Evolutionary conservation across 1,140 invertebrate species (phyloP), one percentile per base, ranked within the genome.

Genomic region (Apis dorsata): DNA sequence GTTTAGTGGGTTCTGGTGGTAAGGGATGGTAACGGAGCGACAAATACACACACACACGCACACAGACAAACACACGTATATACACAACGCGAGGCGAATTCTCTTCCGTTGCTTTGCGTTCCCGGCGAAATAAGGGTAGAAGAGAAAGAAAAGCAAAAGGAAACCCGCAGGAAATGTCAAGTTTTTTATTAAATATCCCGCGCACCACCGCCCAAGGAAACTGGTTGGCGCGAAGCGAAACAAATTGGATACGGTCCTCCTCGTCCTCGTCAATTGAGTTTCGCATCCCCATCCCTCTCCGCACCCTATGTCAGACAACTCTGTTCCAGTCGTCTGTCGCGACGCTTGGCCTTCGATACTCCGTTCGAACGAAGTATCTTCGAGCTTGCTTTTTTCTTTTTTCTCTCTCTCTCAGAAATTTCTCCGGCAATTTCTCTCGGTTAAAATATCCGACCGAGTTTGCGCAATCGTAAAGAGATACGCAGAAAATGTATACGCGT

Each of bases 111-210:
- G 44, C 44, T 53, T 53, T 17, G 15, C 66, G 65, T 51, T 63
- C 55, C 59, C 34, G 57, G 10, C 12, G 44, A 53, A 83, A 75
- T 57, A 68, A 59, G 75, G 49, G 8, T 5, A 62, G 53, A n/a
- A 49, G 17, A 65, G 51, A 72, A 53, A 34, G 59, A n/a, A 44
- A 28, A 19, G 59, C 59, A 57, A 66, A 72, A 77, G 68, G 72
- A 34, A 34, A 62, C 75, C 79, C 71, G 59, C 24, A 80, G 87
- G 82, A 89, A 89, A 89, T 81, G 86, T 89, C 84, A 87, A 86
- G 80, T 84, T 89, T 89, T 85, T 89, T 89, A 89, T 89, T 87
- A 87, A 89, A 89, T 87, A 87, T 87, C 73, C 70, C 81, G 66
- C 53, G 79, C 72, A 70, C 68, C 72, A 60, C 5, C 73, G 79